A percentile compares a stretch with the other conserved stretches of the same genome.
Evolutionary conservation across 2,888 invertebrate species (phyloP).

Genomic region (Sesamia inferens): DNA sequence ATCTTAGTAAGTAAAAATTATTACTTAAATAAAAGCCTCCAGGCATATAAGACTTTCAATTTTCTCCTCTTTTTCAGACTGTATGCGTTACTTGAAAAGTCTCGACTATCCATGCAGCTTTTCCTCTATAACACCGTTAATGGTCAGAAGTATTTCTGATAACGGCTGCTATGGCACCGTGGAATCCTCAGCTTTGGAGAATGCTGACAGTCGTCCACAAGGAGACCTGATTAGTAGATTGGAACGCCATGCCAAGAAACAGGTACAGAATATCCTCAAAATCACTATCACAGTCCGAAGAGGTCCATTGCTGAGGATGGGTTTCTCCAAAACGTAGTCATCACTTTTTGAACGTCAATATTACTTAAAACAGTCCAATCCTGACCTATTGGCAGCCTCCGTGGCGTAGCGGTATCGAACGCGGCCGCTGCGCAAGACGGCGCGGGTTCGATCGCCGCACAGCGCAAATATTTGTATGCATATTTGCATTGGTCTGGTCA

Average conservation of each 20-base stretch:
- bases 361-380: no score
- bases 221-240: neutral
- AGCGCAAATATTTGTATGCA: no score
- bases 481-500: no score
- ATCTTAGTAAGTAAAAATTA: no score
- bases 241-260: neutral
- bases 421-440: no score
- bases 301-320: no score
- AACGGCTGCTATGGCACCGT: neutral
- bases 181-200: neutral
- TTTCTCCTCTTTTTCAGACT: conserved; percentile 8
- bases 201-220: neutral
- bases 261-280: neutral
- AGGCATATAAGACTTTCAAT: neutral
- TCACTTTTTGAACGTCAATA: no score
- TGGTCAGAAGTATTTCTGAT: neutral
- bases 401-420: no score
- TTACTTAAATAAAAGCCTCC: no score
- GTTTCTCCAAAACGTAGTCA: neutral
- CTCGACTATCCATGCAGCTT: neutral
- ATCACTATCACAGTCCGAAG: neutral
- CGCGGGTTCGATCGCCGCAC: no score
- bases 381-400: no score
- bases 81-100: neutral
- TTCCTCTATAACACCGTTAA: fast-evolving